Evolutionary conservation across 2,797 vertebrate genomes (phyloP).

Genomic region (Rousettus madagascariensis): DNA sequence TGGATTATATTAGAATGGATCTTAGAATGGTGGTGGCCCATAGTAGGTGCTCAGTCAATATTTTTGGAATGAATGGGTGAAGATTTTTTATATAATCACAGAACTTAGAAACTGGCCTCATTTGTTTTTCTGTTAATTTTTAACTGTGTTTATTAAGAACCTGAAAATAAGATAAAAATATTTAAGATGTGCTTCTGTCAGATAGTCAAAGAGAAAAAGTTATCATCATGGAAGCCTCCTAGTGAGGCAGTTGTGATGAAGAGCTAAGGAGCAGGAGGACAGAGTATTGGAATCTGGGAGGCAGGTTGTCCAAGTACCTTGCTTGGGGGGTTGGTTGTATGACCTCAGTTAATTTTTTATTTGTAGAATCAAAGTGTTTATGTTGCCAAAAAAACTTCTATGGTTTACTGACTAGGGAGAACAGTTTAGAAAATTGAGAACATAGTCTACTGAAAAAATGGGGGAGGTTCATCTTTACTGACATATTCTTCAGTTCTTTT

Average conservation of each 20-base stretch:
- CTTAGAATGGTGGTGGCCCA: neutral
- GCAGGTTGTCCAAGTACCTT: neutral
- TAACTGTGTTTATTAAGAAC: neutral
- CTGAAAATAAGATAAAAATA: neutral
- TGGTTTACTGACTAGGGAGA: neutral
- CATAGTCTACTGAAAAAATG: neutral
- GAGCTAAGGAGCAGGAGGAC: neutral
- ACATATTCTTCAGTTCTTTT: neutral
- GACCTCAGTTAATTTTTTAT: neutral
- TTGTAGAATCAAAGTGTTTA: neutral
- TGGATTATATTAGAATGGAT: neutral
- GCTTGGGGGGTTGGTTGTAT: neutral
- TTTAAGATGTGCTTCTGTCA: neutral
- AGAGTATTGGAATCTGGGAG: too few species aligned
- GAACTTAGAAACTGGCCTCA: neutral
- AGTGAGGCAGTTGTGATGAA: too few species aligned
- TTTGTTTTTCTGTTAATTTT: neutral
- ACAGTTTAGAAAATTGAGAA: neutral
- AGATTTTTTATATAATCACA: neutral
- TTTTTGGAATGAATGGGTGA: neutral
- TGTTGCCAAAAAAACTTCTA: neutral
- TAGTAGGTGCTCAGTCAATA: neutral
- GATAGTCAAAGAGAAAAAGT: neutral
- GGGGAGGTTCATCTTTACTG: neutral
- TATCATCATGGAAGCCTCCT: neutral